Percentiles rank a stretch among this genome's conserved stretches.
phyloP scores from a whole-genome alignment of 64 coral and sea anemone genomes.

The Pachyseris speciosa region DNA sequence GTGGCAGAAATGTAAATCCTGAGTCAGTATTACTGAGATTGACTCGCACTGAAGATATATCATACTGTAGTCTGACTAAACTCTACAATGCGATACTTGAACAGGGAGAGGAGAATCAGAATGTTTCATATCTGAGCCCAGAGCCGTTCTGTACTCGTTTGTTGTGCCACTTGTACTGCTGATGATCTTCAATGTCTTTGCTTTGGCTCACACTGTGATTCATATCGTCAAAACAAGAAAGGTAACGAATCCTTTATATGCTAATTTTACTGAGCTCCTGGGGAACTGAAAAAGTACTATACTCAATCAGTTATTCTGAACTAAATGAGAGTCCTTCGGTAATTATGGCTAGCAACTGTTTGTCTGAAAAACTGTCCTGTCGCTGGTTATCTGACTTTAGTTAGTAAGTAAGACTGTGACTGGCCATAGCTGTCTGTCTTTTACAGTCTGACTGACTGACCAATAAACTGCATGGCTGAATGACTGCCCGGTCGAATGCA shows the following conservation, averaged over 20 bases:
- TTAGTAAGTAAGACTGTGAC: too few relatives aligned
- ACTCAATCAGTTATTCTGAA: background rate
- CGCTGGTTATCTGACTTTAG: background rate
- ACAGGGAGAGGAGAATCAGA: background rate
- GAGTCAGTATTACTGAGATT: too few relatives aligned
- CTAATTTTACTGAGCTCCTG: background rate
- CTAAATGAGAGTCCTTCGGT: too few relatives aligned
- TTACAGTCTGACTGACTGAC: background rate
- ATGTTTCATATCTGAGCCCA: slow-evolving; percentile 40
- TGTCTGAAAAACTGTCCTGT: too few relatives aligned
- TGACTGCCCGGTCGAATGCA: too few relatives aligned
- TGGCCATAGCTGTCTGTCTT: too few relatives aligned
- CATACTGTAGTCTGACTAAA: too few relatives aligned
- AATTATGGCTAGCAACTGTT: too few relatives aligned
- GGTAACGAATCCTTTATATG: background rate
- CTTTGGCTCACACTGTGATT: slow-evolving; percentile 35
- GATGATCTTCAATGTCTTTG: slow-evolving; percentile 50
- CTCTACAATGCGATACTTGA: too few relatives aligned
- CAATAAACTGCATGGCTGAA: background rate
- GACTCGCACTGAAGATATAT: too few relatives aligned
- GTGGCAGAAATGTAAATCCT: too few relatives aligned
- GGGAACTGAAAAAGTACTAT: background rate
- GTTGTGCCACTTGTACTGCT: slow-evolving; percentile 34
- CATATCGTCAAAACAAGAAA: slow-evolving; percentile 48
- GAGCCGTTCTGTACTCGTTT: slow-evolving; percentile 25